Base-by-base conservation (phyloP, 2,888 invertebrate genomes). In the Biston betularia region DNA sequence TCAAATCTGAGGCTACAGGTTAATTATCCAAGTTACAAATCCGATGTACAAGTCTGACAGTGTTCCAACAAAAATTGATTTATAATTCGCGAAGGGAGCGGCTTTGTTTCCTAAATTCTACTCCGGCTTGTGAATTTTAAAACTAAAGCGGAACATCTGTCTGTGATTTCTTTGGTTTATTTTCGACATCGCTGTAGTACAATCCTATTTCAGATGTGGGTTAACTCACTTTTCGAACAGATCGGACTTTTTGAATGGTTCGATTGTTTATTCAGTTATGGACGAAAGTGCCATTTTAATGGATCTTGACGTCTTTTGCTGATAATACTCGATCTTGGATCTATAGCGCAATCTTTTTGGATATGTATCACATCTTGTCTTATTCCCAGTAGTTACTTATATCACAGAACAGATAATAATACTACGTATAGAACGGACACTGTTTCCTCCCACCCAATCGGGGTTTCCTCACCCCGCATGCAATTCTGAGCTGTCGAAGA, bases 41-140 rank as follows among this genome's bases (percentile, higher is more conserved):
- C 38, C 38, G 38, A 44, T 44, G 44, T 12, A 53, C 15, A 1
- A 40, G 61, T 57, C 60, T 61, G 57, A 63, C 68, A 73, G 70
- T 75, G 72, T 78, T 79, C 75, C 72, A 78, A 68, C 73, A 50
- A 59, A 74, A 59, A 74, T 74, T 72, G 64, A 75, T 79, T 74
- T 50, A n/a, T 69, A 70, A 60, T 74, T 73, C 57, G 24, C 65
- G 68, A 55, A 57, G 61, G 56, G 50, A 45, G 57, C 55, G 62
- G 63, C 71, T 72, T 72, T 76, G 75, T 80, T 76, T 76, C 75
- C 44, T 69, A 60, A 65, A 71, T 76, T 77, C 75, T 77, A 77
- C 75, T 75, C 73, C 52, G 69, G 70, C 71, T 77, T 70, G 73
- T 81, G 78, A 81, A 83, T 84, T 82, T 81, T 76, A 77, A 80